Evolutionary conservation across 2,113 vertebrate genomes (phyloP), one percentile per base, ranked within the genome.

Genomic region (Nyctibius bracteatus): DNA sequence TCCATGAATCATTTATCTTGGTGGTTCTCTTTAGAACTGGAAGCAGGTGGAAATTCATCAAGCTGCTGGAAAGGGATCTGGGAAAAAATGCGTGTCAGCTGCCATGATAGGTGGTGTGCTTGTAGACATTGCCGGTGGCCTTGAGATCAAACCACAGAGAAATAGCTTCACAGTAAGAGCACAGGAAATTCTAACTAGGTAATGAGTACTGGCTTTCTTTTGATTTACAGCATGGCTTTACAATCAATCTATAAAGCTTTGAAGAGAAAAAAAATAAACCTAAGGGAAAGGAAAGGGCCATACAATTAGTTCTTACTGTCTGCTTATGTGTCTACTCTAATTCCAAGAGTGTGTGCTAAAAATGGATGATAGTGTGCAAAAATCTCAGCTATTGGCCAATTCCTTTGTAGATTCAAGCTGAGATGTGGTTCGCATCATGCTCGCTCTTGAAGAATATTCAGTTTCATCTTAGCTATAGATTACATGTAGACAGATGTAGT

Each of bases 81-180:
- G 92, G 70, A 81, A 84, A 73, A 95, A 86, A 59, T 62, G 58
- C 18, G 11, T 73, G 63, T 95, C 37, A 74, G 91, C 88, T 79
- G 95, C 92, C 41, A 28, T 94, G 96, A 82, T 91, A 78, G 93
- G 95, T 86, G 87, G 74, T 22, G 8, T 4, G 54, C 93, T 95
- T 92, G 52, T 93, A 98, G 98, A 97, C 94, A 85, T 97, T 83
- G 98, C 98, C 85, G 82, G 96, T 97, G 98, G 98, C 98, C 98
- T 86, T 14, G 86, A 98, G 98, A 99, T 99, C 98, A 99, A 98
- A 98, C 98, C 97, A 96, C 62, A 86, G 92, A 97, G 98, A 98
- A 98, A 98, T 87, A 96, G 96, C 96, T 98, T 97, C 94, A 86
- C 95, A 91, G 98, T 81, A 92, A 97, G 97, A 98, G 96, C 96